Evolutionary conservation across 2,797 vertebrate species (phyloP).

Genomic region (Scarus forsteni): DNA sequence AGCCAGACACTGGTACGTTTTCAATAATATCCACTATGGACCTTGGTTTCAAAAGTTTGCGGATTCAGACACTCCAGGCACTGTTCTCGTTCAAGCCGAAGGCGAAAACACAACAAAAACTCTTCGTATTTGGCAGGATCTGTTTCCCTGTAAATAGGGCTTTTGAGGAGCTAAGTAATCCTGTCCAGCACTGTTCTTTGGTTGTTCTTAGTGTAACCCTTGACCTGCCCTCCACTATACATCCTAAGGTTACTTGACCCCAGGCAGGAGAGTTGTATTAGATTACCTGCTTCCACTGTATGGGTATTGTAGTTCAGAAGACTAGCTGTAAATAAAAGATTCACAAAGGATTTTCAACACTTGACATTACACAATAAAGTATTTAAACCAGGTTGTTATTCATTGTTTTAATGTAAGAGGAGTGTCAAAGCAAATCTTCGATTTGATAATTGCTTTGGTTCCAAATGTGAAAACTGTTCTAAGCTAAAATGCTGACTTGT

Average conservation of each 20-base stretch:
- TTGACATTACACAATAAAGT: no score
- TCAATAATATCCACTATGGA: no score
- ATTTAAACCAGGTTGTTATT: no score
- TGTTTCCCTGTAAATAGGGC: no score
- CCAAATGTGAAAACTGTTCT: constrained; percentile 1
- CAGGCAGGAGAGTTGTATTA: constrained; percentile 4
- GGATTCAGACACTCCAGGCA: no score
- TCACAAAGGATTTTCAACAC: neutral
- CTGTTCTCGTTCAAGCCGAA: no score
- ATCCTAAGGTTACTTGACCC: constrained; percentile 43
- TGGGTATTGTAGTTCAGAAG: neutral
- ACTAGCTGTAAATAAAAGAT: neutral
- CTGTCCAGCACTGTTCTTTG: constrained; percentile 36
- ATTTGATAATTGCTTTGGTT: neutral
- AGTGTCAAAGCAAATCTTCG: constrained; percentile 3
- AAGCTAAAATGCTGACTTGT: constrained; percentile 22
- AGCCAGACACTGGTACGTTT: no score
- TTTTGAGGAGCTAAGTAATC: constrained; percentile 41
- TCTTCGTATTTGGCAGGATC: no score
- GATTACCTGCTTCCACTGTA: constrained; percentile 16
- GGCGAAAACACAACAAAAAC: no score
- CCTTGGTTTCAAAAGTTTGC: no score
- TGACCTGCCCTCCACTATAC: constrained; percentile 33
- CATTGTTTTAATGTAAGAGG: no score
- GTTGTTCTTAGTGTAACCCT: constrained; percentile 40